Conservation (phyloP, 2,113 vertebrate genomes). For the Chlamydotis undulata region DNA sequence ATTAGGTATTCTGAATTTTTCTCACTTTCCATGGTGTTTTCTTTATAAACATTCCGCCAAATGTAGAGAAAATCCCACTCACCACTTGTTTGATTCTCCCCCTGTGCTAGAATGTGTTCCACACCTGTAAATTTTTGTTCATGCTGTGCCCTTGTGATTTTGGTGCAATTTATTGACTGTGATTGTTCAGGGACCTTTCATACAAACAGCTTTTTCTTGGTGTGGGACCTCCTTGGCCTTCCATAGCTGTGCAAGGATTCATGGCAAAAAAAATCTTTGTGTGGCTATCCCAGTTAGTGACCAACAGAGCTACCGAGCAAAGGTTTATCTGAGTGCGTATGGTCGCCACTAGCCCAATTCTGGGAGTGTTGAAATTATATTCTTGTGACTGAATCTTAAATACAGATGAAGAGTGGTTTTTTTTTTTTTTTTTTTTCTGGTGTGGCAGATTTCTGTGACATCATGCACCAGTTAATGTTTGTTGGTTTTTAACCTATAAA, state of each 20-base stretch:
- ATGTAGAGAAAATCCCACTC: constrained; percentile 46
- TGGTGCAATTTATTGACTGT: constrained; percentile 25
- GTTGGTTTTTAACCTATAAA: background rate
- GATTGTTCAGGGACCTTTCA: background rate
- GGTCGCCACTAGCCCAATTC: background rate
- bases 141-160: background rate
- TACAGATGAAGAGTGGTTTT: background rate
- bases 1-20: background rate
- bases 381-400: background rate
- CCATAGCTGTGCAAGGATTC: background rate
- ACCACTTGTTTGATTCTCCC: constrained; percentile 16
- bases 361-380: background rate
- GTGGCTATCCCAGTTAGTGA: background rate
- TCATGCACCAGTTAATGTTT: background rate
- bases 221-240: background rate
- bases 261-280: background rate
- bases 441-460: background rate
- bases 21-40: constrained; percentile 57
- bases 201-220: background rate
- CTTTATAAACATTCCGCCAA: constrained; percentile 54
- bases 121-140: background rate
- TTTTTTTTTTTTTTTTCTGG: background rate
- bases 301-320: background rate
- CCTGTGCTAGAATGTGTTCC: constrained; percentile 1
- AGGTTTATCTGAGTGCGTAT: fast-evolving